Percentiles rank a stretch among this genome's conserved stretches.
Evolutionary conservation across 2,113 vertebrate species (phyloP).

Genomic region (Cariama cristata): DNA sequence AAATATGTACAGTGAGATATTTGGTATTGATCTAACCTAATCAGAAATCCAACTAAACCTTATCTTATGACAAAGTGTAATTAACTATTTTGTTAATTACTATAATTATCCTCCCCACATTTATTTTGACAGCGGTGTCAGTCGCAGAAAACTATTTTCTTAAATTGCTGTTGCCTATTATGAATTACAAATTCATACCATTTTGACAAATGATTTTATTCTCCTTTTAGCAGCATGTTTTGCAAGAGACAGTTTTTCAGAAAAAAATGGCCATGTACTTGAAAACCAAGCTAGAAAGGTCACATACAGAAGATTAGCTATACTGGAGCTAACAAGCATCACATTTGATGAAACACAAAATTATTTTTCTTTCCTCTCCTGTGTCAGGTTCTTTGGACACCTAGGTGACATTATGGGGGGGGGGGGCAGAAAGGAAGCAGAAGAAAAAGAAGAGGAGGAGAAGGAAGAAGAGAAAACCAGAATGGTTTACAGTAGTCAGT

Average conservation of each 20-base stretch:
- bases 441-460: neutral
- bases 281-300: slow-evolving; percentile 59
- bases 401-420: neutral
- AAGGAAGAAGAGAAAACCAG: neutral
- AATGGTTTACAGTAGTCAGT: neutral
- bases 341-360: slow-evolving; percentile 5
- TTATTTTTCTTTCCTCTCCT: neutral
- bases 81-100: slow-evolving; percentile 80
- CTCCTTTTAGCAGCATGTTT: slow-evolving; percentile 65
- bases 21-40: slow-evolving; percentile 71
- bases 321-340: slow-evolving; percentile 4
- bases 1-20: slow-evolving; percentile 38
- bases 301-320: slow-evolving; percentile 45
- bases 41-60: slow-evolving; percentile 74
- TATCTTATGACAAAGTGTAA: slow-evolving; percentile 75
- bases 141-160: slow-evolving; percentile 72
- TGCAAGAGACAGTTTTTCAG: slow-evolving; percentile 65
- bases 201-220: slow-evolving; percentile 77
- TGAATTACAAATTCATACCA: slow-evolving; percentile 76
- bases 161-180: slow-evolving; percentile 74
- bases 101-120: slow-evolving; percentile 71
- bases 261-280: slow-evolving; percentile 50
- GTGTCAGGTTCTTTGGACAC: neutral
- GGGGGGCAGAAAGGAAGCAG: neutral
- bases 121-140: slow-evolving; percentile 77